phyloP scores from a whole-genome alignment of 2,888 invertebrate genomes.

The Leptopilina syphax region DNA sequence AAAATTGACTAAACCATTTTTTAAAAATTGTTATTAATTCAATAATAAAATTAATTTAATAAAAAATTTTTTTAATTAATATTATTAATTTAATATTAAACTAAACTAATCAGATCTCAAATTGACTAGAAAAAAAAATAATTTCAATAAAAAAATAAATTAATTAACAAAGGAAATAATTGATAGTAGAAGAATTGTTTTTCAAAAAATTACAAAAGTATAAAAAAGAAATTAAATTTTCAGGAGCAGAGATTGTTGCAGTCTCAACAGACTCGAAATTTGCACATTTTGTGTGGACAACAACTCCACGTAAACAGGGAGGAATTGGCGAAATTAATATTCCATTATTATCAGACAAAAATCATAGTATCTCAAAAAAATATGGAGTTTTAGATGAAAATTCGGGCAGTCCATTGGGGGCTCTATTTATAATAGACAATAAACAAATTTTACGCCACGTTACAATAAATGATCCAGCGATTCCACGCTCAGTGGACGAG shows the following conservation, averaged over 20 bases:
- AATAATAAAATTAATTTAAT: neutral
- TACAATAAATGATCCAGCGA: conserved; percentile 95
- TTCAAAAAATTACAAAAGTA: too few species aligned
- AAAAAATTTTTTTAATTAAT: neutral
- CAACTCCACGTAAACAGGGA: conserved; percentile 77
- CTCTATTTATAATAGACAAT: conserved; percentile 94
- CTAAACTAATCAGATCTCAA: too few species aligned
- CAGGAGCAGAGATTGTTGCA: conserved; percentile 62
- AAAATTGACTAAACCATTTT: conserved; percentile 44
- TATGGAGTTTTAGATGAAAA: conserved; percentile 94
- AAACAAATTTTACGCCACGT: conserved; percentile 91
- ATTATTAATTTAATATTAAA: too few species aligned
- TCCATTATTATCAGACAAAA: conserved; percentile 94
- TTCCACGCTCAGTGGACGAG: conserved; percentile 94
- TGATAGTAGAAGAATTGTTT: too few species aligned
- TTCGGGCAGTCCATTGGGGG: conserved; percentile 92
- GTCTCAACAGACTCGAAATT: conserved; percentile 66
- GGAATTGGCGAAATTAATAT: conserved; percentile 95
- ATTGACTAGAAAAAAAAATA: too few species aligned
- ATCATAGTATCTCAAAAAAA: conserved; percentile 86
- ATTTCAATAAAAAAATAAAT: too few species aligned
- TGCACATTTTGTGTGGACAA: conserved; percentile 63
- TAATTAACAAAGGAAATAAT: too few species aligned
- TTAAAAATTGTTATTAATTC: conserved; percentile 41
- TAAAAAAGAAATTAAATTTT: neutral